phyloP scores from a whole-genome alignment of 2,797 vertebrate genomes.

The Poeciliopsis turneri region DNA sequence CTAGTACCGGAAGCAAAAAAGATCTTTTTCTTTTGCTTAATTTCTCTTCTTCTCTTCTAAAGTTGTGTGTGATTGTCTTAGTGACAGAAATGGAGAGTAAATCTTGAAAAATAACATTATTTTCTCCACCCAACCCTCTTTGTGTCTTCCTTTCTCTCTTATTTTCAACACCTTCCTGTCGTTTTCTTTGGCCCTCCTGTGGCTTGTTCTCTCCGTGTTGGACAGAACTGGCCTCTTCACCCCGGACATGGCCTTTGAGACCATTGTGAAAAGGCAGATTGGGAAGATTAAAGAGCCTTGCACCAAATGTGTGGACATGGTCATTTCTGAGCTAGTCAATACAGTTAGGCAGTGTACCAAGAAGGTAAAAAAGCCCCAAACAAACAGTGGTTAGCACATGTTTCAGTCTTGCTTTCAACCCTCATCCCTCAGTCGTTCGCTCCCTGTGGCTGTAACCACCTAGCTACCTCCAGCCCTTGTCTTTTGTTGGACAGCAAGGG shows the following conservation, averaged over 20 bases:
- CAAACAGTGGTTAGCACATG: conserved; percentile 46
- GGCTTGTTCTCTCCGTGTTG: conserved; percentile 73
- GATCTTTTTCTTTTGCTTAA: neutral
- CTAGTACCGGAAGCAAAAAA: neutral
- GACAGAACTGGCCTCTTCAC: conserved; percentile 99
- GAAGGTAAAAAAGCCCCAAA: conserved; percentile 88
- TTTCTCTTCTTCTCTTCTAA: conserved; percentile 5
- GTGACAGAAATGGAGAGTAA: conserved; percentile 18
- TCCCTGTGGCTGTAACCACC: conserved; percentile 51
- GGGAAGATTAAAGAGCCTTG: conserved; percentile 99
- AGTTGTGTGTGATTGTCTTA: conserved; percentile 36
- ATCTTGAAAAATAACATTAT: conserved; percentile 75
- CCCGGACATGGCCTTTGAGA: conserved; percentile 99
- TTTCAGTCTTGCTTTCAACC: conserved; percentile 40
- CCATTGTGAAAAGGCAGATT: conserved; percentile 99
- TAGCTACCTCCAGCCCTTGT: conserved; percentile 53
- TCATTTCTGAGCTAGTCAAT: conserved; percentile 99
- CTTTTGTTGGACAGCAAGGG: conserved; percentile 52
- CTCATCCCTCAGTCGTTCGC: conserved; percentile 51
- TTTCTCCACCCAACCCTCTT: conserved; percentile 73
- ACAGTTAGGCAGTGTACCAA: conserved; percentile 99
- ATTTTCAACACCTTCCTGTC: conserved; percentile 39
- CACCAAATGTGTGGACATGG: conserved; percentile 99
- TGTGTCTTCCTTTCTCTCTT: conserved; percentile 45
- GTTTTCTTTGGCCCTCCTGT: conserved; percentile 49